Evolutionary conservation across 1,140 invertebrate genomes (phyloP), one percentile per base, ranked within the genome.

Genomic region (Physella acuta): DNA sequence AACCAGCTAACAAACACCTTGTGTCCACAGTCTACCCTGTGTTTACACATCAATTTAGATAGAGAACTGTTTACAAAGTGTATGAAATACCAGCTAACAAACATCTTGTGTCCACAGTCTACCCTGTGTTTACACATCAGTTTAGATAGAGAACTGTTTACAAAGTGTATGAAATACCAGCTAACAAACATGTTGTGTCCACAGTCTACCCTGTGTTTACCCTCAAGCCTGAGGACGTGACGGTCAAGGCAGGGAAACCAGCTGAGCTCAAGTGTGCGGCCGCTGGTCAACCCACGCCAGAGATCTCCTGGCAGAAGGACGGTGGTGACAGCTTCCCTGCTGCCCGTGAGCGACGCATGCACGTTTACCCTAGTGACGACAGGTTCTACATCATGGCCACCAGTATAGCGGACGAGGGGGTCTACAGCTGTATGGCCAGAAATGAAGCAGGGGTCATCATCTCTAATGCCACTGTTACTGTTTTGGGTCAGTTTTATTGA

Each of bases 371-470:
- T 0, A 90, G 90, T 30, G 95, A 98, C 84, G 92, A 96, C 83
- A 90, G 92, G 2, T 94, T 97, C 77, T 94, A 96, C 77, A 98
- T 98, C 72, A 88, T 94, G 11, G 91, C 95, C 86, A 92, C 94
- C 8, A 94, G 94, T 84, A 88, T 90, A 0, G 88, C 88, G 44
- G 96, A 99, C 82, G 91, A 91, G 78, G 96, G 96, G 1, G 87
- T 94, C 2, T 99, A 99, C 80, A 96, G 92, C 36, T 99, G 96
- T 85, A 95, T 91, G 5, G 96, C 96, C 0, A 89, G 91, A 75
- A 99, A 97, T 86, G 86, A 90, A 24, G 95, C 94, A 24, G 95
- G 95, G 0, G 88, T 89, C 53, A 91, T 94, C 28, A 89, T 92
- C 61, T 90, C 93, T 1, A 97, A 96, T 87, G 94, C 93, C 0